A percentile compares a stretch with the other conserved stretches of the same genome.
Evolutionary conservation across 2,113 vertebrate genomes (phyloP).

Genomic region (Ammodytes marinus): DNA sequence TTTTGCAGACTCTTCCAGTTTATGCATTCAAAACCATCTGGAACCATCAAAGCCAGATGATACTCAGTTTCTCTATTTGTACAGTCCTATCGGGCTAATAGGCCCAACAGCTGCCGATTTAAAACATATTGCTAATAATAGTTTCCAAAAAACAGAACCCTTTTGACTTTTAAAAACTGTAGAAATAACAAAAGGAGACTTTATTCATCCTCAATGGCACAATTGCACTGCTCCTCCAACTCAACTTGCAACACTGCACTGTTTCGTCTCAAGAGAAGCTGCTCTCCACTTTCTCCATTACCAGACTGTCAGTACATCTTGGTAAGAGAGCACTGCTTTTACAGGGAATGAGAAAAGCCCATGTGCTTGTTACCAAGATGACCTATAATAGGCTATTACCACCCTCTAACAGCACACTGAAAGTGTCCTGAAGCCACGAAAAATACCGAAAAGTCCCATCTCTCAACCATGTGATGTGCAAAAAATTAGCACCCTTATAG

Average conservation of each 20-base stretch:
- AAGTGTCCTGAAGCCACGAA: slow-evolving; percentile 15
- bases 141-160: not conserved
- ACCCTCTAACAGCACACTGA: not conserved
- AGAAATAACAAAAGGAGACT: not conserved
- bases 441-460: not conserved
- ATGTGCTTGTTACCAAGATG: slow-evolving; percentile 18
- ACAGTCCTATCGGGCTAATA: not conserved
- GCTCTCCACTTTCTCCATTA: slow-evolving; percentile 30
- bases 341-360: slow-evolving; percentile 15
- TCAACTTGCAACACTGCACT: slow-evolving; percentile 21
- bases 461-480: not conserved
- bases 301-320: slow-evolving; percentile 4
- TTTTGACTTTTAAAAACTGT: not conserved
- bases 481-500: not conserved
- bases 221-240: slow-evolving; percentile 20
- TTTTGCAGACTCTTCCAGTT: not conserved
- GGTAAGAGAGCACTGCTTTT: slow-evolving; percentile 14
- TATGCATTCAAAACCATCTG: not conserved
- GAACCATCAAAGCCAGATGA: not conserved
- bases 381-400: not conserved
- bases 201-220: not conserved
- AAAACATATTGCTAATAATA: not conserved
- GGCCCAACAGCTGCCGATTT: not conserved
- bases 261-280: slow-evolving; percentile 39
- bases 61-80: not conserved